These are phyloP conservation scores for Allobates femoralis DNA, from an alignment of 2,797 vertebrate genomes.

Conservation along the genomic window DNA sequence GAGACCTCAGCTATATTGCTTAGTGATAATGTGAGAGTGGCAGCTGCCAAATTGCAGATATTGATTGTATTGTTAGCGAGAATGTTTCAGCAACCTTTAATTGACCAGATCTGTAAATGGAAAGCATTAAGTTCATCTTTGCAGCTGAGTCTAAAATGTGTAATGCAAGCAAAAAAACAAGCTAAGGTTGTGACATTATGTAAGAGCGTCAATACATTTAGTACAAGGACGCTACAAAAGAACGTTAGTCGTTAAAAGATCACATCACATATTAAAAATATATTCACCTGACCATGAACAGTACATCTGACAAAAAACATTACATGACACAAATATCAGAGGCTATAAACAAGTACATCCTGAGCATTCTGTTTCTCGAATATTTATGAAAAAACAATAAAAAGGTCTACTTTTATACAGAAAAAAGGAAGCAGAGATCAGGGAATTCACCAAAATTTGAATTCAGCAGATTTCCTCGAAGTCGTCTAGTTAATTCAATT, in stretches of 20 bases:
- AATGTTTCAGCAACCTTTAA: constrained; percentile 71
- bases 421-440: too few species aligned
- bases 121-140: constrained; percentile 65
- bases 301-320: too few species aligned
- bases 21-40: constrained; percentile 34
- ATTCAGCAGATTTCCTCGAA: too few species aligned
- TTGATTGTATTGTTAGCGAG: constrained; percentile 66
- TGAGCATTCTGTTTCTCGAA: too few species aligned
- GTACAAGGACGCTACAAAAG: neutral
- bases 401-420: too few species aligned
- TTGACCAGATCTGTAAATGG: constrained; percentile 66
- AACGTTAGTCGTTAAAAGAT: neutral
- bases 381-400: too few species aligned
- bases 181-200: neutral
- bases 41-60: constrained; percentile 65
- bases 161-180: constrained; percentile 5
- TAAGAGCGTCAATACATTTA: neutral
- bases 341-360: too few species aligned
- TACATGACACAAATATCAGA: too few species aligned
- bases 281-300: neutral
- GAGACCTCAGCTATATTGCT: constrained; percentile 45
- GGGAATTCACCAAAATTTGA: too few species aligned
- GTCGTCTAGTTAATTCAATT: too few species aligned
- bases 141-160: constrained; percentile 66
- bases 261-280: neutral